These are phyloP conservation scores for Pelochelys cantorii DNA, from an alignment of 2,797 vertebrate species.

Conservation along the genomic window DNA sequence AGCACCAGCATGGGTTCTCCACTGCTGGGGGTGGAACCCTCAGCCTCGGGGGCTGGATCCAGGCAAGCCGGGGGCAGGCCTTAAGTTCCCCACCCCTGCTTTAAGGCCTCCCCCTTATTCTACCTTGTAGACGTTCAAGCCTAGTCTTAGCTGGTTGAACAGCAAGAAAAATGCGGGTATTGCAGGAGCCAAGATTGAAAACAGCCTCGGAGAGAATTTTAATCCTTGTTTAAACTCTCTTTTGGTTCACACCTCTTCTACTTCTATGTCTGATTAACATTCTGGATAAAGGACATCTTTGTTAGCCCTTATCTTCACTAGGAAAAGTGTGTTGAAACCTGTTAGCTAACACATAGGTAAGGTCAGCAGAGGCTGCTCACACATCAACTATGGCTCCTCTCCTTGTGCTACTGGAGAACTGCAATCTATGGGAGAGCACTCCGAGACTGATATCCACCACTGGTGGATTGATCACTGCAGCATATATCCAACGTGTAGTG, in stretches of 20 bases:
- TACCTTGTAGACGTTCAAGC: neutral
- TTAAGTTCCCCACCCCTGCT: no score
- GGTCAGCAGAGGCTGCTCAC: no score
- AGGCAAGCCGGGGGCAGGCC: no score
- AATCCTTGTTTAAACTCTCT: neutral
- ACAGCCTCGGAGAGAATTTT: neutral
- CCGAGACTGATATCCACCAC: no score
- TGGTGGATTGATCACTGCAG: no score
- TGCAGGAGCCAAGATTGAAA: neutral
- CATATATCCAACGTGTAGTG: no score
- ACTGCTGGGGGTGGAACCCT: no score
- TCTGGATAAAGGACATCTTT: neutral
- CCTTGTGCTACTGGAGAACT: no score
- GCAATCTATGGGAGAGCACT: neutral
- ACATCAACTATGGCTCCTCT: no score
- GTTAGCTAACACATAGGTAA: neutral
- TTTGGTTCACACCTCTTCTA: neutral
- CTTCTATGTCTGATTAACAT: neutral
- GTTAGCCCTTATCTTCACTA: neutral
- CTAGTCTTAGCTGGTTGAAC: neutral
- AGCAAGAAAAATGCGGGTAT: neutral
- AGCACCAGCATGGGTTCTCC: no score
- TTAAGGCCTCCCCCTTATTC: neutral
- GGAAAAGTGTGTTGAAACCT: neutral
- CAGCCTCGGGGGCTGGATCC: no score